Base-by-base conservation (phyloP, 37 sponge, comb jelly and placozoan species). In the Aphrocallistes beatrix region DNA sequence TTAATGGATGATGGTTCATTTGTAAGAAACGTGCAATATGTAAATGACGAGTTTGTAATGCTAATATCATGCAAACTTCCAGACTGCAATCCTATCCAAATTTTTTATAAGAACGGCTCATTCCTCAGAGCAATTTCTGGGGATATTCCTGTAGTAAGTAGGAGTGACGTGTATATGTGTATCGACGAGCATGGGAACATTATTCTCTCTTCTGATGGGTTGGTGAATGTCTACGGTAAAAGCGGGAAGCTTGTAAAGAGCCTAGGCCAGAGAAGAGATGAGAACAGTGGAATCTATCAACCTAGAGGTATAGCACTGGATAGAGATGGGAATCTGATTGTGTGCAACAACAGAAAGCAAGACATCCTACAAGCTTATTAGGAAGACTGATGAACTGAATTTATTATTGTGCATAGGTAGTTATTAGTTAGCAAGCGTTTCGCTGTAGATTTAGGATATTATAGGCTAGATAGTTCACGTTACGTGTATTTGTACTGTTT, bases 221-320 rank as follows among this genome's bases (percentile, higher is more conserved):
- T 60, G n/a, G 75, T 60, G 34, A 19, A 6, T 13, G 75, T 60
- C 28, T 60, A 32, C 21, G n/a, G n/a, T 60, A 60, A 60, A 30
- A 13, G n/a, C 10, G 75, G 75, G 25, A 60, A 60, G n/a, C 6
- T 25, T 19, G n/a, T 60, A 21, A 30, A 1, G 34, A 60, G 75
- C n/a, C 17, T 60, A 13, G 75, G 75, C 6, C 8, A 60, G n/a
- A 1, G n/a, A 13, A 30, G 75, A 32, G 28, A 60, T 8, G 75
- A 60, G 3, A 60, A 30, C 10, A 30, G n/a, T 60, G 34, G 75
- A 6, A 60, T 60, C 28, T 13, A 21, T 30, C n/a, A 19, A 25
- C 75, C 75, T 13, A 60, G 75, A 60, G 75, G 75, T 8, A 60
- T 60, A 3, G 75, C n/a, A 30, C 75, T 60, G 75, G 75, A 60